A percentile compares a stretch with the other conserved stretches of the same genome.
phyloP scores from a whole-genome alignment of 1,140 invertebrate genomes.

The Drosophila nebulosa region DNA sequence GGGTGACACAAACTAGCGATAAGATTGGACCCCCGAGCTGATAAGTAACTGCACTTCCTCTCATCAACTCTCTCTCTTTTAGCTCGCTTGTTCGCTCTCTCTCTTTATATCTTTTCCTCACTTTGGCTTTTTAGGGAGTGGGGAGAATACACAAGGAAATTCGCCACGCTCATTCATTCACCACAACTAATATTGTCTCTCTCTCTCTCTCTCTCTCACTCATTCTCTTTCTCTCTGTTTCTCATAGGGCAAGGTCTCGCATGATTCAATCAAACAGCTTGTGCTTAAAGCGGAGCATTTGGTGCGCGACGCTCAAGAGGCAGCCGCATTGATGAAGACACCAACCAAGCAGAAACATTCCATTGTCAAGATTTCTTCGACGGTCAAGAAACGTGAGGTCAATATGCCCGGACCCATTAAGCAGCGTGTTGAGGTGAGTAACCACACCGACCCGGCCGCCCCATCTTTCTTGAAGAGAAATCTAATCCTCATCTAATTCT shows the following conservation, averaged over 20 bases:
- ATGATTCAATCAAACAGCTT: conserved; percentile 81
- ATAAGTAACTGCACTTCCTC: conserved; percentile 22
- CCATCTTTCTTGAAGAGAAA: too few species aligned
- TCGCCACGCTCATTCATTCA: conserved; percentile 65
- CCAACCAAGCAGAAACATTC: conserved; percentile 80
- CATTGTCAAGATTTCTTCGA: conserved; percentile 76
- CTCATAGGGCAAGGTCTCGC: conserved; percentile 75
- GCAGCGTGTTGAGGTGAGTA: conserved; percentile 72
- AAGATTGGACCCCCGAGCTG: conserved; percentile 9
- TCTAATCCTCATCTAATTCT: neutral
- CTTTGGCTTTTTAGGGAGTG: neutral
- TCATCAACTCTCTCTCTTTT: neutral
- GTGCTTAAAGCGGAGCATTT: conserved; percentile 80
- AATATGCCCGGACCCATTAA: conserved; percentile 73
- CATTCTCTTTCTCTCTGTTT: conserved; percentile 1
- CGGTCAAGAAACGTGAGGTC: conserved; percentile 77
- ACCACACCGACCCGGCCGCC: neutral
- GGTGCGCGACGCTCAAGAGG: conserved; percentile 77
- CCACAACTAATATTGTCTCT: conserved; percentile 15
- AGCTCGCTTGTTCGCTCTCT: conserved; percentile 3
- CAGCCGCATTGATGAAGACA: conserved; percentile 65
- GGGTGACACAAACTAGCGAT: conserved; percentile 43
- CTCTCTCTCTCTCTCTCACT: conserved; percentile 4
- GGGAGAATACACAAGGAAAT: conserved; percentile 23
- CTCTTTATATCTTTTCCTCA: neutral